These are phyloP conservation scores for Lasioglossum malachurum DNA, from an alignment of 2,888 invertebrate genomes.

Conservation along the genomic window DNA sequence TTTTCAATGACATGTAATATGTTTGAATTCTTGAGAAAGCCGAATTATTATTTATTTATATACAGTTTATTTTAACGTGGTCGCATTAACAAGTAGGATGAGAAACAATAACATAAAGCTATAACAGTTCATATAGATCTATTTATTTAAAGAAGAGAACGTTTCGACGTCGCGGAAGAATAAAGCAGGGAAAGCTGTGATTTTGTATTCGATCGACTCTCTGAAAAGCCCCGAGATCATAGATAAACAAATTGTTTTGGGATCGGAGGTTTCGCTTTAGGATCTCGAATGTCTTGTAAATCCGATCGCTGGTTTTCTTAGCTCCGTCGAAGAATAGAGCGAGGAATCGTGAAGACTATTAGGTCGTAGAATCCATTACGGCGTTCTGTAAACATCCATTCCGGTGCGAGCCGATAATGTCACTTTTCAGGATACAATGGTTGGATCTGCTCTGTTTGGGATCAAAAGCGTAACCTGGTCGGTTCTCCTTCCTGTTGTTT, in stretches of 20 bases:
- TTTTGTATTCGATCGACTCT: neutral
- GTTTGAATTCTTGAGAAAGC: too few relatives aligned
- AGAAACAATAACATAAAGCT: too few relatives aligned
- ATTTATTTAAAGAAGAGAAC: too few relatives aligned
- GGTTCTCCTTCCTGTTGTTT: slow-evolving; percentile 27
- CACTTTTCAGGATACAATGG: slow-evolving; percentile 34
- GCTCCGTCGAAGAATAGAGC: slow-evolving; percentile 20
- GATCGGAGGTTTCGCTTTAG: neutral
- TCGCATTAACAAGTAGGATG: too few relatives aligned
- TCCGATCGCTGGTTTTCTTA: slow-evolving; percentile 34
- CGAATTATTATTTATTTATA: too few relatives aligned
- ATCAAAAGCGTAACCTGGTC: slow-evolving; percentile 20
- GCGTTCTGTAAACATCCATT: slow-evolving; percentile 55
- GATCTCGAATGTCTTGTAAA: slow-evolving; percentile 5
- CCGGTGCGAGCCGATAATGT: slow-evolving; percentile 74
- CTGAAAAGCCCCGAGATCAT: neutral
- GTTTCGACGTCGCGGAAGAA: neutral
- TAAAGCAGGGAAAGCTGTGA: neutral
- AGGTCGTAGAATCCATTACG: slow-evolving; percentile 33
- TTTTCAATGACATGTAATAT: too few relatives aligned
- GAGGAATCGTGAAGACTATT: slow-evolving; percentile 17
- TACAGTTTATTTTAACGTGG: too few relatives aligned
- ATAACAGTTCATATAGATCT: too few relatives aligned
- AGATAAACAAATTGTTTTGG: neutral
- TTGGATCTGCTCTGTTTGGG: slow-evolving; percentile 32